These are phyloP conservation scores for Dicycla oo DNA, from an alignment of 2,888 invertebrate species.

Conservation along the genomic window DNA sequence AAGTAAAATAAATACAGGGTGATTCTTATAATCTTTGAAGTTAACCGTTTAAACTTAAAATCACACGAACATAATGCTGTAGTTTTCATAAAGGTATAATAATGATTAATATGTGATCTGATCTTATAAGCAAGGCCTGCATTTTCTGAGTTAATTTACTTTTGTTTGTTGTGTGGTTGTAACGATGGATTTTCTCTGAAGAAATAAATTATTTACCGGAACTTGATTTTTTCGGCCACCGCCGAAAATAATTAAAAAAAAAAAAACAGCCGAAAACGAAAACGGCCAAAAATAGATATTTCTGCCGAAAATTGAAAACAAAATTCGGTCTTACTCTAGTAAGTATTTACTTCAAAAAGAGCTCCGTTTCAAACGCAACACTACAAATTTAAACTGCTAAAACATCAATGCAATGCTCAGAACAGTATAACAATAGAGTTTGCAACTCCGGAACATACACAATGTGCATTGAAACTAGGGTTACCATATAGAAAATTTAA, in stretches of 20 bases:
- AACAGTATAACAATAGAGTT: constrained; percentile 25
- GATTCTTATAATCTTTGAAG: neutral
- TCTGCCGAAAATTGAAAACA: neutral
- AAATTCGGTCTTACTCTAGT: neutral
- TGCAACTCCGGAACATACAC: constrained; percentile 21
- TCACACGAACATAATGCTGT: too few relatives aligned
- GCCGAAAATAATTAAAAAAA: neutral
- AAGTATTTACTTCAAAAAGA: constrained; percentile 17
- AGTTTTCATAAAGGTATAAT: too few relatives aligned
- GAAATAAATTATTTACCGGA: neutral
- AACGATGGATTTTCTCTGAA: neutral
- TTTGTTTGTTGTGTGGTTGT: neutral
- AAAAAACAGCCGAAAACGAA: neutral
- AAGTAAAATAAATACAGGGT: neutral
- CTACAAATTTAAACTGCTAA: constrained; percentile 23
- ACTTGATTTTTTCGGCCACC: neutral
- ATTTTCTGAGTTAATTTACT: neutral
- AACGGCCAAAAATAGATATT: too few relatives aligned
- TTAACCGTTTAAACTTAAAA: neutral
- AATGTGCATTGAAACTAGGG: constrained; percentile 19
- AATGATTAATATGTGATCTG: too few relatives aligned
- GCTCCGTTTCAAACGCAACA: constrained; percentile 5
- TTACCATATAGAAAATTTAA: too few relatives aligned
- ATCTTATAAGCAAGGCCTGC: too few relatives aligned
- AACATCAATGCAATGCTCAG: constrained; percentile 46